phyloP scores from a whole-genome alignment of 2,888 invertebrate genomes.

The Electrophaes corylata region DNA sequence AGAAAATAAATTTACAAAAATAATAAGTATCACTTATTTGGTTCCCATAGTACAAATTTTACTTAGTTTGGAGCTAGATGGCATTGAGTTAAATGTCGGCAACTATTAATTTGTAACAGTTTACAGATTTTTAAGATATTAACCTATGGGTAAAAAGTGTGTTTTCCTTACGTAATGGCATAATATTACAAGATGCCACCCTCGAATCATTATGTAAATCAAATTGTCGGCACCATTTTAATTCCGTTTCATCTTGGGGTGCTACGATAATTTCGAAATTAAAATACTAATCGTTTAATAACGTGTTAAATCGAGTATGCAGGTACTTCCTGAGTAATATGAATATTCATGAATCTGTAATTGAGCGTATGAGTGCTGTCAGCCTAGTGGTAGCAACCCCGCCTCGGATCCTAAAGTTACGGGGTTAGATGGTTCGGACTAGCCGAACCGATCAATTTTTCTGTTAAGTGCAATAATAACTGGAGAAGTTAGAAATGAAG shows the following conservation, averaged over 20 bases:
- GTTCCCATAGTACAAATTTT: too few relatives aligned
- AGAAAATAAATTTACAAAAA: too few relatives aligned
- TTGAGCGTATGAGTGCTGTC: slow-evolving; percentile 34
- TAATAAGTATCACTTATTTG: too few relatives aligned
- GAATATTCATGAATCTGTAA: slow-evolving; percentile 69
- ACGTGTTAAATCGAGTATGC: slow-evolving; percentile 68
- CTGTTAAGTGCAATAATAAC: too few relatives aligned
- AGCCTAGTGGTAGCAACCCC: too few relatives aligned
- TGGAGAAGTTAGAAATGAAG: too few relatives aligned
- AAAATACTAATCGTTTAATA: slow-evolving; percentile 72
- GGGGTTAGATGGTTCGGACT: too few relatives aligned
- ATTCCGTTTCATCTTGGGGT: slow-evolving; percentile 26
- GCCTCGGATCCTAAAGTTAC: too few relatives aligned
- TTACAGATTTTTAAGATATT: not conserved
- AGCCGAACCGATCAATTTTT: too few relatives aligned
- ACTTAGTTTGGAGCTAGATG: too few relatives aligned
- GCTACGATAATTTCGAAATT: slow-evolving; percentile 49
- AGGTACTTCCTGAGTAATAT: slow-evolving; percentile 65
- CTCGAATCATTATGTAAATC: slow-evolving; percentile 28
- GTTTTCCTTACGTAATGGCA: not conserved
- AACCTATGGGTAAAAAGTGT: not conserved
- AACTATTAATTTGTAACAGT: not conserved
- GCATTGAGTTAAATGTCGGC: not conserved
- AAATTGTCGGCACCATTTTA: slow-evolving; percentile 28
- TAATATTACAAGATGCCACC: slow-evolving; percentile 12